These are phyloP conservation scores for Temnothorax unifasciatus DNA, from an alignment of 2,888 invertebrate genomes.

Conservation along the genomic window DNA sequence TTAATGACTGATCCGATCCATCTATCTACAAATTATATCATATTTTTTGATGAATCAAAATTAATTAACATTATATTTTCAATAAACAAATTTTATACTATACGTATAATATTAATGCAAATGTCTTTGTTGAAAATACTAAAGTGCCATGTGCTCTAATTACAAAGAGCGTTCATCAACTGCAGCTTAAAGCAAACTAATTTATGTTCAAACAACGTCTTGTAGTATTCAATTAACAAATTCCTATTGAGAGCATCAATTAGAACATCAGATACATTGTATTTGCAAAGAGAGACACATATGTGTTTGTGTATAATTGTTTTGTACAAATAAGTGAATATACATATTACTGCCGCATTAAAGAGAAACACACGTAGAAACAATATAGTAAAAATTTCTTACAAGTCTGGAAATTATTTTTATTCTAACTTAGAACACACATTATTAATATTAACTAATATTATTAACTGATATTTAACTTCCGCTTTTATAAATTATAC, in stretches of 20 bases:
- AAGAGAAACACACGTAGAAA: constrained; percentile 9
- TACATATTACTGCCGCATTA: background rate
- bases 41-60: background rate
- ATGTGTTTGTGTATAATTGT: constrained; percentile 19
- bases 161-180: background rate
- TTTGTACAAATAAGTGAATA: constrained; percentile 25
- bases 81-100: background rate
- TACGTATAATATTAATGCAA: constrained; percentile 2
- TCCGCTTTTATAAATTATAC: background rate
- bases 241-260: constrained; percentile 23
- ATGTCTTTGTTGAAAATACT: background rate
- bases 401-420: background rate
- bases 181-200: constrained; percentile 23
- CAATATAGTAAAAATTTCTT: background rate
- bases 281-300: constrained; percentile 39
- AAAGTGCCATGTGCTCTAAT: background rate
- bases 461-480: background rate
- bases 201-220: constrained; percentile 26
- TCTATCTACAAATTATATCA: background rate
- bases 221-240: constrained; percentile 31
- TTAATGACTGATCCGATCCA: constrained; percentile 5
- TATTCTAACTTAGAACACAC: background rate
- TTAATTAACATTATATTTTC: background rate
- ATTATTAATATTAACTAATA: background rate
- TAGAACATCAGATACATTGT: constrained; percentile 36